Evolutionary conservation across 2,888 invertebrate species (phyloP), one percentile per base, ranked within the genome.

Genomic region (Anthophora plumipes): DNA sequence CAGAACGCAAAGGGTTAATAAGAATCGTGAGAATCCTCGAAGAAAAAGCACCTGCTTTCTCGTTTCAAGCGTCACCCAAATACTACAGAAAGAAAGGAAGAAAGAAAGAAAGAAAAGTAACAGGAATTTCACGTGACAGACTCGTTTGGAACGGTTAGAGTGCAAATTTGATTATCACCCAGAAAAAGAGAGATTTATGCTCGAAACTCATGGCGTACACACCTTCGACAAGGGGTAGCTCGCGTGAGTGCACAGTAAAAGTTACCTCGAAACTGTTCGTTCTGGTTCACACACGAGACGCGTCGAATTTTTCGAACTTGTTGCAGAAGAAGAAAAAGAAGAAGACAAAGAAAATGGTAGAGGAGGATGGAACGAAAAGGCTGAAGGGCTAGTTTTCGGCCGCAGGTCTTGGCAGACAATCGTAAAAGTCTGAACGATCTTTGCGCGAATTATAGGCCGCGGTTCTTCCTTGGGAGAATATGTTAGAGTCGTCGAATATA

Each of bases 391-490:
- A 75, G 78, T 78, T 86, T 31, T 87, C 82, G 82, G 85, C 85
- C 85, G 88, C 88, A 88, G 91, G n/a, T n/a, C 90, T 90, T 90
- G 90, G 89, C 92, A 92, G 92, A 92, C 92, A 92, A 92, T 92
- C 92, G 92, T 92, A 92, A 92, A 92, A 92, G 91, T 86, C 31
- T 90, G 90, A 91, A 92, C 91, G 92, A 92, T 92, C 91, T 90
- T 89, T 86, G 87, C 88, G 91, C 92, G 92, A 92, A 92, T 92
- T 92, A 92, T 91, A 92, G 92, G 90, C 91, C 91, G 89, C 89
- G 92, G 89, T 90, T 89, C 89, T 86, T 31, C 31, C 80, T 77
- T 69, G 80, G 75, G 67, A 82, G 84, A 77, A 77, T 85, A 77
- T 79, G 76, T 80, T 73, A 64, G n/a, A 11, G 41, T 0, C 14